These are phyloP conservation scores for Pyrochroa serraticornis DNA, from an alignment of 2,888 invertebrate species.

Conservation along the genomic window DNA sequence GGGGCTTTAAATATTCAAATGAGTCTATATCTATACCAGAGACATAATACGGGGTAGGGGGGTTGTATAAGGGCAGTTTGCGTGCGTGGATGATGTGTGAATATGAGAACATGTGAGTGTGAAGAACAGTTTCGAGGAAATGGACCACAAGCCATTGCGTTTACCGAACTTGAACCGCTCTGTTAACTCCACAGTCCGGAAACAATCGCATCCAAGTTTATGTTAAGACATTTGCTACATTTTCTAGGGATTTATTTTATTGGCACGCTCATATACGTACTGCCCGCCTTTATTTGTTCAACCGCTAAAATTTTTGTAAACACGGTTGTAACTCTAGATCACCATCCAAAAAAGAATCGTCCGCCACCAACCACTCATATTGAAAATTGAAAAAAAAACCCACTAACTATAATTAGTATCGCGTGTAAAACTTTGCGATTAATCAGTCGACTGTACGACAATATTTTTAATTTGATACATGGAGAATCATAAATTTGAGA, in stretches of 20 bases:
- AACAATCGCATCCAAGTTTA: slow-evolving; percentile 53
- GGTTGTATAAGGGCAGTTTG: slow-evolving; percentile 30
- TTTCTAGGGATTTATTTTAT: slow-evolving; percentile 55
- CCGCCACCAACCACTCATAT: neutral
- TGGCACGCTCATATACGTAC: slow-evolving; percentile 41
- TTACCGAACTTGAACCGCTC: slow-evolving; percentile 50
- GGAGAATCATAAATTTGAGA: slow-evolving; percentile 19
- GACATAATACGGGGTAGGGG: slow-evolving; percentile 31
- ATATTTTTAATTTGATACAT: slow-evolving; percentile 27
- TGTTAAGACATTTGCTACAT: slow-evolving; percentile 56
- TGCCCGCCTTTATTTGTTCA: slow-evolving; percentile 6
- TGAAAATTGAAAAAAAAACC: slow-evolving; percentile 1
- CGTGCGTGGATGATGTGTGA: slow-evolving; percentile 44
- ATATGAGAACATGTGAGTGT: slow-evolving; percentile 55
- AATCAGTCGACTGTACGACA: slow-evolving; percentile 18
- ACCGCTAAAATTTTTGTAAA: slow-evolving; percentile 4
- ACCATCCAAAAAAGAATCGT: neutral
- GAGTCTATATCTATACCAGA: slow-evolving; percentile 32
- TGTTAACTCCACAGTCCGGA: slow-evolving; percentile 46
- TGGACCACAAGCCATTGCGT: slow-evolving; percentile 57
- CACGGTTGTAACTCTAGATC: neutral
- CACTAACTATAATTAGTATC: neutral
- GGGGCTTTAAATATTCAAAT: slow-evolving; percentile 42
- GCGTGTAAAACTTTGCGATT: neutral
- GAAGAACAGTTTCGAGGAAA: slow-evolving; percentile 55